These are phyloP conservation scores for Stegodyphus mimosarum DNA, from an alignment of 1,140 invertebrate genomes.

Conservation along the genomic window DNA sequence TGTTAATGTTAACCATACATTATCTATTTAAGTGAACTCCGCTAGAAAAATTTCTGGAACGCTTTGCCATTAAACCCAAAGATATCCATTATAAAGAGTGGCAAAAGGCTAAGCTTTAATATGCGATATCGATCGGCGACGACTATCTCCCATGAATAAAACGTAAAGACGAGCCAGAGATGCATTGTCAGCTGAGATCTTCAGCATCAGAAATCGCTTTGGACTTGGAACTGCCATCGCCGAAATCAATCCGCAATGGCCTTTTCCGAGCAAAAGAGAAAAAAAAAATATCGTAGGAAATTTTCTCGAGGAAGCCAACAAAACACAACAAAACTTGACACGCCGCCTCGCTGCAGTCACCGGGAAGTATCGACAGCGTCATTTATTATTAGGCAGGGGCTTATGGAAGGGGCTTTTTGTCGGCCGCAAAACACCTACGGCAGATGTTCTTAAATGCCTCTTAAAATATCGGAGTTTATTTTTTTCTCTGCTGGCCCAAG, in stretches of 20 bases:
- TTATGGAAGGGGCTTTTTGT: constrained; percentile 36
- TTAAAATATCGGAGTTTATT: constrained; percentile 50
- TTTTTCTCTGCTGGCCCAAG: neutral
- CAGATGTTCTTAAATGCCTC: constrained; percentile 59
- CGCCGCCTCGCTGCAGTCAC: constrained; percentile 4
- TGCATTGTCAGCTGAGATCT: neutral
- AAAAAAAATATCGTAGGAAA: constrained; percentile 11
- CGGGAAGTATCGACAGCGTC: constrained; percentile 39
- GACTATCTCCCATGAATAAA: constrained; percentile 18
- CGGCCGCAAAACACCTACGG: constrained; percentile 49
- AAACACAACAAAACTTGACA: constrained; percentile 10
- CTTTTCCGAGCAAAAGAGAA: neutral
- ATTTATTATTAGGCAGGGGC: constrained; percentile 50
- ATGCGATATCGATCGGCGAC: constrained; percentile 31
- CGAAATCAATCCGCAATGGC: constrained; percentile 45
- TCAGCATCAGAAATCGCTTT: constrained; percentile 30
- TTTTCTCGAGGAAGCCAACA: neutral
- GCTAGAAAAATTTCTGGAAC: no score
- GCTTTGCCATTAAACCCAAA: neutral
- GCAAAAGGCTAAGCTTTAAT: neutral
- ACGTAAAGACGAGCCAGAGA: neutral
- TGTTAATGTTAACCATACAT: no score
- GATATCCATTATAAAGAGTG: neutral
- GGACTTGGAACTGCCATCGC: neutral
- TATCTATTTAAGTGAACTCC: no score